These are phyloP conservation scores for Sapayoa aenigma DNA, from an alignment of 2,113 vertebrate genomes.

Conservation along the genomic window DNA sequence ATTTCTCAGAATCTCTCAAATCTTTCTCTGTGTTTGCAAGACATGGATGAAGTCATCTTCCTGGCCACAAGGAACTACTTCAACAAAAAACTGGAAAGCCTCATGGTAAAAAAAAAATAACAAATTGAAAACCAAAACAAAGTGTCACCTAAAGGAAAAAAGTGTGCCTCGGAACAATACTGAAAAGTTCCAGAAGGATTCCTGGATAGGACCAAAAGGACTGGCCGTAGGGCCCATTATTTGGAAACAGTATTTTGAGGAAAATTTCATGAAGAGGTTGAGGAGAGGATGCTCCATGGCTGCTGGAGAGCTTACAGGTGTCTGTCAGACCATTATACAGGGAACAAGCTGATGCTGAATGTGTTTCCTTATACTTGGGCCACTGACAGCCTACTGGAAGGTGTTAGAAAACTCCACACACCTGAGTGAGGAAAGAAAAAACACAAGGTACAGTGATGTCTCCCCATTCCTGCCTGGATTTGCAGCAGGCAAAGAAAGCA, in stretches of 20 bases:
- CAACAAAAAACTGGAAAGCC: neutral
- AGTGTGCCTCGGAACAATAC: neutral
- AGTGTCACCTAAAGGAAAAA: neutral
- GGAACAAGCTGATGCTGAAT: neutral
- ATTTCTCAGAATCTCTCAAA: neutral
- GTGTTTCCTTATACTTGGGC: neutral
- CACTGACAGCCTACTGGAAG: neutral
- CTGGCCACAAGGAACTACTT: neutral
- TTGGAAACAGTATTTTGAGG: neutral
- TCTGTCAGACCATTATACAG: neutral
- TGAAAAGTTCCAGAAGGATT: neutral
- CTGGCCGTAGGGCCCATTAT: neutral
- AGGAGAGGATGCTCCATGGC: fast-evolving
- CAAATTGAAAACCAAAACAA: neutral
- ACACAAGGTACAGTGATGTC: neutral
- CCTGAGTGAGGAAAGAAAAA: neutral
- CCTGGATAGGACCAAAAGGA: neutral
- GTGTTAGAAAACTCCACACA: neutral
- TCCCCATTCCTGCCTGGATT: fast-evolving
- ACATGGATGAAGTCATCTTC: neutral
- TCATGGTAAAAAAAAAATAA: neutral
- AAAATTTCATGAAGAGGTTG: neutral
- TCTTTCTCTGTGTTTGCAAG: neutral
- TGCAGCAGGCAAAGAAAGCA: neutral
- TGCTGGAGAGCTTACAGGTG: neutral